phyloP scores from a whole-genome alignment of 1,140 invertebrate genomes.

The Probaryconus sp. region DNA sequence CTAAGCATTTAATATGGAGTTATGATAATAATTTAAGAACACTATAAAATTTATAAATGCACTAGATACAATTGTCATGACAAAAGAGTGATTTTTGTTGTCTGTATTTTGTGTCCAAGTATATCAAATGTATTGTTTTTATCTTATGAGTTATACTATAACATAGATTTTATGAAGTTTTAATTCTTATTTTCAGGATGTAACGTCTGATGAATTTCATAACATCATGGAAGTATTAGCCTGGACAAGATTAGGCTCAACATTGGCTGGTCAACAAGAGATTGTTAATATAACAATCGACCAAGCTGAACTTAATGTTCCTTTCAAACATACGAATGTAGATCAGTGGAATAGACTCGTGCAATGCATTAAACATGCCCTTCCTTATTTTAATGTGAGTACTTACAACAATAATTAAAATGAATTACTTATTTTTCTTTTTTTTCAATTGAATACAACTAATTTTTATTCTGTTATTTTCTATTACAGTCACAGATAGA shows the following conservation, averaged over 20 bases:
- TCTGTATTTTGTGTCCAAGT: too few species aligned
- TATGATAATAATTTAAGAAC: too few species aligned
- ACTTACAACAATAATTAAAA: constrained; percentile 12
- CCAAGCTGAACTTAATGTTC: constrained; percentile 86
- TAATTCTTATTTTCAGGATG: constrained; percentile 88
- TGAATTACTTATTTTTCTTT: neutral
- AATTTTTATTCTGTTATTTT: constrained; percentile 67
- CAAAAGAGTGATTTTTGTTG: too few species aligned
- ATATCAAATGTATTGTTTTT: too few species aligned
- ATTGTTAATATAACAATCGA: constrained; percentile 90
- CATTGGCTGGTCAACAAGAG: constrained; percentile 90
- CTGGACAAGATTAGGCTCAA: constrained; percentile 88
- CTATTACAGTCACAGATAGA: constrained; percentile 87
- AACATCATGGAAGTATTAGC: constrained; percentile 91
- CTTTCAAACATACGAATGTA: constrained; percentile 87
- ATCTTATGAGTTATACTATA: too few species aligned
- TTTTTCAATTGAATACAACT: neutral
- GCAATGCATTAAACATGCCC: constrained; percentile 89
- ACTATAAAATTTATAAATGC: too few species aligned
- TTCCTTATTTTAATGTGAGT: constrained; percentile 93
- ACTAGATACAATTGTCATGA: too few species aligned
- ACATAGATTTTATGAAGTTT: too few species aligned
- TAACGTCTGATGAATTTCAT: constrained; percentile 94
- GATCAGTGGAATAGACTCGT: constrained; percentile 89
- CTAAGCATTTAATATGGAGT: too few species aligned